Base-by-base conservation (phyloP, 2,113 vertebrate species). In the Potamarius usumacintae region DNA sequence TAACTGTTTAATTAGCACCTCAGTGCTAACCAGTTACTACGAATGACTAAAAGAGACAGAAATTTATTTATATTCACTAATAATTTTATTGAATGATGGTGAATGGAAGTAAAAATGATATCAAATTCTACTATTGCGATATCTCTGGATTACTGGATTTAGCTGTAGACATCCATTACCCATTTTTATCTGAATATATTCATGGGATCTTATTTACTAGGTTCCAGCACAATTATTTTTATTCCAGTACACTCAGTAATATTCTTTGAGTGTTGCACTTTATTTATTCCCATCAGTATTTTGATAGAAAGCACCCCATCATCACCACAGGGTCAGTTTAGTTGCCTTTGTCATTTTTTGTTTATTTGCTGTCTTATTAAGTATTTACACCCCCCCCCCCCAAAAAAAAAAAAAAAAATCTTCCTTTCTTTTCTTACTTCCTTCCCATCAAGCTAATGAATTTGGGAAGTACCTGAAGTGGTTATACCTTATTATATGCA, bases 221-320 rank as follows among this genome's bases (percentile, higher is more conserved):
- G 8, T 69, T 65, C 42, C 30, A 69, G 22, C 14, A 69, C 22
- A 83, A 17, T 55, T 50, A 78, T 42, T 77, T n/a, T 85, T 18
- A 80, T 82, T 57, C 25, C 1, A 87, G 25, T 77, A 88, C 53
- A 80, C 92, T 86, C 82, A 88, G 89, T 92, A 48, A 71, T 91
- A 91, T 85, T 89, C 22, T 93, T 92, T 86, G 87, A 93, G 91
- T 85, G 89, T 94, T 93, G 95, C 95, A 96, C 95, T 96, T 96
- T 95, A 96, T 94, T 79, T 90, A 90, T 91, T 85, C 92, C 89
- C 87, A 92, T 90, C 94, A 95, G 93, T 95, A 94, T 95, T 95
- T 90, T 88, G 50, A 62, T 69, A 85, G 14, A 82, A 86, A 60
- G 85, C 85, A 50, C 86, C 17, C 82, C 30, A 86, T 77, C 55